Percentiles rank a stretch among this genome's conserved stretches.
Evolutionary conservation across 2,797 vertebrate genomes (phyloP).

Genomic region (Rhodeus uyekii): DNA sequence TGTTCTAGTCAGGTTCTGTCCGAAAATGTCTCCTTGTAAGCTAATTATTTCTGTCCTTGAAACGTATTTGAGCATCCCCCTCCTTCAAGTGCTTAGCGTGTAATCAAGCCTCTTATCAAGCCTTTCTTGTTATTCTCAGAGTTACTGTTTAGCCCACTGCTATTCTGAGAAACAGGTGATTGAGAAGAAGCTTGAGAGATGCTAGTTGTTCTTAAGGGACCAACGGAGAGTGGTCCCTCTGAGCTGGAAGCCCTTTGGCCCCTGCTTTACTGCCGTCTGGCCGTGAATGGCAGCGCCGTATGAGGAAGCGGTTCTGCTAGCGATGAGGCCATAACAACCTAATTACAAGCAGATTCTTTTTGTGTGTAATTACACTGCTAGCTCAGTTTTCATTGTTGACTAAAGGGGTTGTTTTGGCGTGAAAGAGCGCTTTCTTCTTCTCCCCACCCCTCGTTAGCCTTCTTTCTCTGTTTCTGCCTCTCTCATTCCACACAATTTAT

Average conservation of each 20-base stretch:
- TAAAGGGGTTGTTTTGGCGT: slow-evolving; percentile 58
- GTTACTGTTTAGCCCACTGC: slow-evolving; percentile 13
- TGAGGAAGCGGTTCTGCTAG: slow-evolving; percentile 73
- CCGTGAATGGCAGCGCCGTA: slow-evolving; percentile 75
- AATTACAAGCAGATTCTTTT: slow-evolving; percentile 84
- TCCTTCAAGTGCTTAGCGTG: slow-evolving; percentile 20
- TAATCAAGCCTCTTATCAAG: slow-evolving; percentile 46
- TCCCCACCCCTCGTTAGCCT: slow-evolving; percentile 47
- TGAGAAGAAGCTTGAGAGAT: slow-evolving; percentile 48
- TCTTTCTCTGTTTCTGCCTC: slow-evolving; percentile 66
- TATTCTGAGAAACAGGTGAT: slow-evolving; percentile 27
- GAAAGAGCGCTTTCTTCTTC: slow-evolving; percentile 42
- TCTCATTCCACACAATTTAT: slow-evolving; percentile 85
- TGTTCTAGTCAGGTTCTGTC: slow-evolving; percentile 48
- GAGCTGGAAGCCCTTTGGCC: slow-evolving; percentile 22
- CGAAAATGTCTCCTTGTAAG: slow-evolving; percentile 46
- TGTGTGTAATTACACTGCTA: slow-evolving; percentile 79
- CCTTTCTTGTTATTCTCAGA: slow-evolving; percentile 14
- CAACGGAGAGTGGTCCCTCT: not conserved
- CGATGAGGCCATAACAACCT: slow-evolving; percentile 79
- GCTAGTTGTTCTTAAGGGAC: slow-evolving; percentile 24
- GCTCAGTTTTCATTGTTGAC: slow-evolving; percentile 79
- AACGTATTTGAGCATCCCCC: slow-evolving; percentile 38
- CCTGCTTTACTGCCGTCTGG: slow-evolving; percentile 72
- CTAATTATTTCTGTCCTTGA: slow-evolving; percentile 57